A percentile compares a stretch with the other conserved stretches of the same genome.
These are phyloP conservation scores for Chorisops tibialis DNA, from an alignment of 2,888 invertebrate species.

Conservation along the genomic window DNA sequence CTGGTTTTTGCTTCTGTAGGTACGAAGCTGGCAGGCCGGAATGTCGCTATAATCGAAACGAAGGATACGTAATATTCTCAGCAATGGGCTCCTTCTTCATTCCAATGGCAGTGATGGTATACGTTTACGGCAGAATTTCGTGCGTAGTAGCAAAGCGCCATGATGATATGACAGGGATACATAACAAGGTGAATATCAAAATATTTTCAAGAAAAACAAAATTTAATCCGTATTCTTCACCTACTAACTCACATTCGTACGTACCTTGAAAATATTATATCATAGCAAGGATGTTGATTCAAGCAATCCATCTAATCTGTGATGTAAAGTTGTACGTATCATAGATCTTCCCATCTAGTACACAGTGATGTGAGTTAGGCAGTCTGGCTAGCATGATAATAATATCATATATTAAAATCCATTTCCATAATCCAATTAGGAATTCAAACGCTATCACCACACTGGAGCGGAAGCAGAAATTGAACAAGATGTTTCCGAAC, in stretches of 20 bases:
- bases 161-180: slow-evolving; percentile 64
- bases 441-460: slow-evolving; percentile 30
- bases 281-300: too few relatives aligned
- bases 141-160: slow-evolving; percentile 78
- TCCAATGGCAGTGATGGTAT: slow-evolving; percentile 92
- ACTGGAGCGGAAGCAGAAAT: slow-evolving; percentile 38
- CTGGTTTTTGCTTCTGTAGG: slow-evolving; percentile 51
- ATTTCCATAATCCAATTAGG: slow-evolving; percentile 22
- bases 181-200: slow-evolving; percentile 53
- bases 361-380: too few relatives aligned
- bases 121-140: slow-evolving; percentile 89
- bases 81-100: slow-evolving; percentile 96
- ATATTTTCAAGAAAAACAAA: neutral
- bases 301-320: too few relatives aligned
- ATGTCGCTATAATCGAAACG: slow-evolving; percentile 88
- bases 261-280: too few relatives aligned
- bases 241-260: too few relatives aligned
- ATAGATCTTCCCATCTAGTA: too few relatives aligned
- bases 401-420: slow-evolving; percentile 1
- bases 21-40: slow-evolving; percentile 66
- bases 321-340: too few relatives aligned
- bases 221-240: too few relatives aligned
- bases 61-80: slow-evolving; percentile 91
- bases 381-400: too few relatives aligned
- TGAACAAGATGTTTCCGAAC: slow-evolving; percentile 45